Conservation (phyloP, 1,140 invertebrate genomes). For the Oscheius sp. region DNA sequence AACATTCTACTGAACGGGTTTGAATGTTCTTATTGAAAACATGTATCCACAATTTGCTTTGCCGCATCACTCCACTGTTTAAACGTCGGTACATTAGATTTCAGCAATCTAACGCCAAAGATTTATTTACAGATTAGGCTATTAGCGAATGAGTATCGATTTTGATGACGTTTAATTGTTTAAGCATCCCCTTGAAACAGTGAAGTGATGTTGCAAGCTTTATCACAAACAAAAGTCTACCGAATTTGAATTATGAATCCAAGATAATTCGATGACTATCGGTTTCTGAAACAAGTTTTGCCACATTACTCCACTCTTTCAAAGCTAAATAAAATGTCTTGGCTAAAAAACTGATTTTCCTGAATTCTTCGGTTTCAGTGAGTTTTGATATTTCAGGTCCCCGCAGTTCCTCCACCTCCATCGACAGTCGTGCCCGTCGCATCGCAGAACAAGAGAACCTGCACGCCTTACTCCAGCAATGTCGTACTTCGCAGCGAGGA, state of each 20-base stretch:
- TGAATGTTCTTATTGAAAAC: too few species aligned
- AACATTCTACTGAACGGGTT: too few species aligned
- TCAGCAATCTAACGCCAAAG: too few species aligned
- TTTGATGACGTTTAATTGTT: too few species aligned
- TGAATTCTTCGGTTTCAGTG: neutral
- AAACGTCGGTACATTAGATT: too few species aligned
- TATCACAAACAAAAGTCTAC: neutral
- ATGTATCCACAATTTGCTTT: too few species aligned
- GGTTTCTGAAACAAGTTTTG: neutral
- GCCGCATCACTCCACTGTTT: too few species aligned
- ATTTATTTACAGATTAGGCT: too few species aligned
- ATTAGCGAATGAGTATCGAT: too few species aligned
- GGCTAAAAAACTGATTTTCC: neutral
- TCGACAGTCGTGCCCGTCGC: conserved; percentile 25
- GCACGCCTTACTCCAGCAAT: conserved; percentile 32
- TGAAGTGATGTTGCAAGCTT: neutral
- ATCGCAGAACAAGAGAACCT: conserved; percentile 42
- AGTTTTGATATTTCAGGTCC: conserved; percentile 1
- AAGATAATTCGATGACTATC: too few species aligned
- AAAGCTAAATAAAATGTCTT: neutral
- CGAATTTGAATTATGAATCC: neutral
- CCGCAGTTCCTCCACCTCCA: conserved; percentile 12
- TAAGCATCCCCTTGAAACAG: too few species aligned
- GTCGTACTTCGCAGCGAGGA: conserved; percentile 39
- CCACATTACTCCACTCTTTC: neutral